Evolutionary conservation across 2,113 vertebrate genomes (phyloP), one percentile per base, ranked within the genome.

Genomic region (Ictidomys tridecemlineatus): DNA sequence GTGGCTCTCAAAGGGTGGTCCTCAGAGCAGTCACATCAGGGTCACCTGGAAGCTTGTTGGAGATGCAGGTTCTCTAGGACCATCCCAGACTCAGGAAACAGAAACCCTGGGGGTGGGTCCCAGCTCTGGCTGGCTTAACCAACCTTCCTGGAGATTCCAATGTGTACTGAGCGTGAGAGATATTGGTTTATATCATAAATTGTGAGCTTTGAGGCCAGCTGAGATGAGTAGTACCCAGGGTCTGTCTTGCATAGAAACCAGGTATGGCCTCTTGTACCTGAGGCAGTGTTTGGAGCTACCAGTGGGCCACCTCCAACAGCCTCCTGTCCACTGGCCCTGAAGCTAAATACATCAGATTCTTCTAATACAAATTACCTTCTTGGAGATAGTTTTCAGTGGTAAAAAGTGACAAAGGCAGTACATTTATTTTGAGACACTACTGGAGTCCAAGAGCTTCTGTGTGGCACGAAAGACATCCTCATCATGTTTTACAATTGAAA

Each of bases 291-390:
- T 4, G 39, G 74, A 53, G 74, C 32, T 39, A 56, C 51, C 8
- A 6, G 26, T 63, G 61, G 34, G 11, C 76, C 34, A 12, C 37
- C 85, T 74, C 83, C 39, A 5, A 0, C 6, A 6, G 24, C 22
- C 91, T 61, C 80, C 45, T 16, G 4, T 7, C 34, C 79, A 10
- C 53, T 70, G 51, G 45, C 61, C 12, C 74, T 61, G 77, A 87
- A 84, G 85, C 10, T 37, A n/a, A 94, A 95, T 92, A 83, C 34
- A 48, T 9, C 12, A 48, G 79, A 53, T 17, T 94, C 96, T 97
- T 96, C 77, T 73, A 89, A 61, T 3, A 51, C 8, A 53, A 39
- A 63, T 92, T 10, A 11, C 58, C 82, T 76, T 51, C 18, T 95
- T 91, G 93, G 85, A 51, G 95, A 4, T 5, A 8, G 34, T 89